phyloP scores from a whole-genome alignment of 2,888 invertebrate species.

The Lasioglossum vierecki region DNA sequence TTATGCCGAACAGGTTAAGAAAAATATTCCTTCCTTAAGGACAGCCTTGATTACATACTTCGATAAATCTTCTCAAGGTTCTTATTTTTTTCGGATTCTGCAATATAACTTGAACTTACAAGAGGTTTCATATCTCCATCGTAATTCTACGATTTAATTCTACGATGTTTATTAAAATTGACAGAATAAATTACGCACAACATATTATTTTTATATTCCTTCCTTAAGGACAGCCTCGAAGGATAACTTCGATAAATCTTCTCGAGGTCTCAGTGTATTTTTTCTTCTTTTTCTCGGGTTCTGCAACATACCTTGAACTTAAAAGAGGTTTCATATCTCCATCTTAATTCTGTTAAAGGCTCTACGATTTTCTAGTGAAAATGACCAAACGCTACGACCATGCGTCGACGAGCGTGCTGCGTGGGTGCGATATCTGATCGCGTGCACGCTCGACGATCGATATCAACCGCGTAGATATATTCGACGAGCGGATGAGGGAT shows the following conservation, averaged over 20 bases:
- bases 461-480: conserved; percentile 61
- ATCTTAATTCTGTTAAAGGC: background rate
- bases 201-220: too few relatives aligned
- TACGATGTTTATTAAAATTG: background rate
- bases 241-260: background rate
- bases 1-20: background rate
- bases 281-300: background rate
- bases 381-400: background rate
- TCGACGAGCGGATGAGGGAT: conserved; percentile 60
- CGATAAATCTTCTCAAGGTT: background rate
- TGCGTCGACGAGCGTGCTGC: conserved; percentile 30
- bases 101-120: too few relatives aligned
- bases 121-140: too few relatives aligned
- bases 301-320: background rate
- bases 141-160: too few relatives aligned
- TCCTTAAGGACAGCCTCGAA: too few relatives aligned
- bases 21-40: too few relatives aligned
- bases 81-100: too few relatives aligned
- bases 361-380: background rate
- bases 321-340: background rate
- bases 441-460: conserved; percentile 57
- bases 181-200: background rate
- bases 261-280: background rate
- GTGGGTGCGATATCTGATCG: conserved; percentile 65
- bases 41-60: background rate